These are phyloP conservation scores for Dufourea novaeangliae DNA, from an alignment of 1,140 invertebrate genomes.

Conservation along the genomic window DNA sequence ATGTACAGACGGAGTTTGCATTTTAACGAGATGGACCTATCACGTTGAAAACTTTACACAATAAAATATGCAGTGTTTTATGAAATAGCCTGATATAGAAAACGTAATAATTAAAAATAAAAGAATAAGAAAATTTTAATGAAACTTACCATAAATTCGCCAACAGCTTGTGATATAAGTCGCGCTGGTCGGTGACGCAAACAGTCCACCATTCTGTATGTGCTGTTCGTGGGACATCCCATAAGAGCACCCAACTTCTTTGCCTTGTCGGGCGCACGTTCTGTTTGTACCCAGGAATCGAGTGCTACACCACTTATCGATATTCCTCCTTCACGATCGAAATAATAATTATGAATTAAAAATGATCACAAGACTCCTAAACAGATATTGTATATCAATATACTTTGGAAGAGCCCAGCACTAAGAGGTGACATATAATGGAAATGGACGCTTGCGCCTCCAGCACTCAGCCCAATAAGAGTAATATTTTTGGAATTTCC, in stretches of 20 bases:
- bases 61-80: background rate
- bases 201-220: constrained; percentile 86
- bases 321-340: constrained; percentile 83
- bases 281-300: constrained; percentile 86
- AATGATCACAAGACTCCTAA: background rate
- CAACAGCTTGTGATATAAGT: constrained; percentile 78
- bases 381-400: background rate
- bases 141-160: constrained; percentile 79
- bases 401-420: constrained; percentile 77
- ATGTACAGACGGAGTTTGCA: no score
- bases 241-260: constrained; percentile 84
- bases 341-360: background rate
- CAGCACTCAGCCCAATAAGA: constrained; percentile 81
- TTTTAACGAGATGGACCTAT: no score
- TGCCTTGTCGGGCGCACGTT: constrained; percentile 86
- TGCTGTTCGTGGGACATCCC: constrained; percentile 85
- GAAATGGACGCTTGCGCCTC: constrained; percentile 83
- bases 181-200: constrained; percentile 84
- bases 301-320: constrained; percentile 90
- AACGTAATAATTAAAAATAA: background rate
- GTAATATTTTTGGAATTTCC: constrained; percentile 82
- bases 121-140: background rate
- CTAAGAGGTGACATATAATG: constrained; percentile 83
- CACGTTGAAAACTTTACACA: no score
- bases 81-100: no score